Evolutionary conservation across 2,888 invertebrate species (phyloP).

Genomic region (Caenorhabditis angaria): DNA sequence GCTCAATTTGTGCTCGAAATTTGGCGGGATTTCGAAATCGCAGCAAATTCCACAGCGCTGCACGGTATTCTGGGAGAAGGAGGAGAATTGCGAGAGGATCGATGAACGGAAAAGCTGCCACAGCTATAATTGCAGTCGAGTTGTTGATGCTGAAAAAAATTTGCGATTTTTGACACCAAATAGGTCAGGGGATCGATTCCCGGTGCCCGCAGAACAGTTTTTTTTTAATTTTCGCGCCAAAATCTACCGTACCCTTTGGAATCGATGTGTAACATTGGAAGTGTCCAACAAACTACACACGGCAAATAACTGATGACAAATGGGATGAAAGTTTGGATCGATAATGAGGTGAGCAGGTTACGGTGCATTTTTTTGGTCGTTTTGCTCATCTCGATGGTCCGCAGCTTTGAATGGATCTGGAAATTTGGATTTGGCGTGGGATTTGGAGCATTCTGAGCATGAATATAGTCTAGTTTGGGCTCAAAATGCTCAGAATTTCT

Average conservation of each 20-base stretch:
- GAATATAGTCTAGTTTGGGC: too few relatives aligned
- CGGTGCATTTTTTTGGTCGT: slow-evolving; percentile 37
- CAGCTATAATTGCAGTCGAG: neutral
- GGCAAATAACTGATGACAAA: slow-evolving; percentile 36
- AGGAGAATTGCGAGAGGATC: slow-evolving; percentile 7
- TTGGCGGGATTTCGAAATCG: neutral
- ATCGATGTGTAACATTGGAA: slow-evolving; percentile 31
- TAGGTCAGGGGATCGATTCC: too few relatives aligned
- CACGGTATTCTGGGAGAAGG: neutral
- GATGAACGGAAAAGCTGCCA: slow-evolving; percentile 1
- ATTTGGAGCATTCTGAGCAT: neutral
- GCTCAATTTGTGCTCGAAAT: neutral
- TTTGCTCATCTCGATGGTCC: slow-evolving; percentile 24
- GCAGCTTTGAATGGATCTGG: slow-evolving; percentile 33
- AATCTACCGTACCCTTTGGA: slow-evolving; percentile 24
- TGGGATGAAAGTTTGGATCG: slow-evolving; percentile 37
- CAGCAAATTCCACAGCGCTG: neutral
- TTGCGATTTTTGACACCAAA: too few relatives aligned
- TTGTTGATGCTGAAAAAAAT: too few relatives aligned
- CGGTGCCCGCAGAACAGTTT: too few relatives aligned
- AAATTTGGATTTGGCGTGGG: neutral
- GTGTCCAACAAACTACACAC: slow-evolving; percentile 34
- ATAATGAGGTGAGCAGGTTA: slow-evolving; percentile 28
- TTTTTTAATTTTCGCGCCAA: too few relatives aligned
- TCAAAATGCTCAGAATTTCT: too few relatives aligned